A percentile compares a stretch with the other conserved stretches of the same genome.
phyloP scores from a whole-genome alignment of 2,888 invertebrate species.

The Stratiomys singularior region DNA sequence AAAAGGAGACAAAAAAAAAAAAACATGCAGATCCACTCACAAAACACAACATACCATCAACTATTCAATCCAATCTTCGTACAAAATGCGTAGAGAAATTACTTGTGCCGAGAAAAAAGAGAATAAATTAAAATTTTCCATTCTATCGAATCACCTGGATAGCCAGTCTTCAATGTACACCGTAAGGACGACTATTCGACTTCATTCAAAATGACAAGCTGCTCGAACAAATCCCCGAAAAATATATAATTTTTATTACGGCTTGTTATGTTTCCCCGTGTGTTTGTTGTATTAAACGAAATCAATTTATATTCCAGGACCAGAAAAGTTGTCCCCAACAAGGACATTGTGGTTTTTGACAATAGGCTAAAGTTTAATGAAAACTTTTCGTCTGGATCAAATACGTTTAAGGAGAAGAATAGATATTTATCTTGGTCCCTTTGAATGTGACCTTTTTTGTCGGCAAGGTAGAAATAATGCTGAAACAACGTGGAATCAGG shows the following conservation, averaged over 20 bases:
- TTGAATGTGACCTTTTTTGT: not conserved
- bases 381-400: not conserved
- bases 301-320: not conserved
- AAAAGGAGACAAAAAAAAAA: no score
- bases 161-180: not conserved
- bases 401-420: not conserved
- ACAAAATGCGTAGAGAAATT: not conserved
- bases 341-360: not conserved
- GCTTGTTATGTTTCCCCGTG: no score
- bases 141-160: not conserved
- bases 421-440: not conserved
- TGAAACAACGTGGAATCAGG: not conserved
- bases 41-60: not conserved
- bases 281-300: not conserved
- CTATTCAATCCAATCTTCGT: not conserved
- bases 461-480: not conserved
- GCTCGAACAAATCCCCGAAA: not conserved
- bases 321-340: not conserved
- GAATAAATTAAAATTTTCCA: slow-evolving; percentile 11
- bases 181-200: not conserved
- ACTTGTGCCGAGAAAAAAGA: not conserved
- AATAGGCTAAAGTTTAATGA: slow-evolving; percentile 6
- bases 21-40: not conserved
- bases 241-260: slow-evolving; percentile 6
- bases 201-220: not conserved